Conservation (phyloP, 2,113 vertebrate species). For the Callochromis pleurospilus region DNA sequence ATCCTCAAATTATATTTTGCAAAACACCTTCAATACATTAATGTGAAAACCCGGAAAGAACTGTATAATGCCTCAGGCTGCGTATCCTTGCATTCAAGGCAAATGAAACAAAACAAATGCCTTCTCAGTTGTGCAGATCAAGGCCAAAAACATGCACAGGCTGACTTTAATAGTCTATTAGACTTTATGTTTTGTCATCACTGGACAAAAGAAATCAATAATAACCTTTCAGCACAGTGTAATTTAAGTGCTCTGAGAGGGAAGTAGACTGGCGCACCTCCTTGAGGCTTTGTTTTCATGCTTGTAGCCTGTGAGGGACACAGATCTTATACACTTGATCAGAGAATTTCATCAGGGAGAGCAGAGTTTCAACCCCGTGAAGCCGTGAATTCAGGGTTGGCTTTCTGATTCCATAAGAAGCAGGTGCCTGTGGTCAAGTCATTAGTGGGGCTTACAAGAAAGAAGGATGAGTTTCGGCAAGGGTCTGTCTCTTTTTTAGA, state of each 20-base stretch:
- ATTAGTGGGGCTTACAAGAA: neutral
- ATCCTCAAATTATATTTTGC: neutral
- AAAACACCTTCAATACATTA: neutral
- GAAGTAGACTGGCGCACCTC: neutral
- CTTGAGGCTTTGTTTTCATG: neutral
- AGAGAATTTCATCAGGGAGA: neutral
- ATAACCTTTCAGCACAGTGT: neutral
- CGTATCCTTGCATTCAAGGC: neutral
- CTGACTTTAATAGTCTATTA: neutral
- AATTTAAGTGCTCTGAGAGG: neutral
- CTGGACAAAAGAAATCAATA: neutral
- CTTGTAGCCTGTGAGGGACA: neutral
- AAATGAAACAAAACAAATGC: neutral
- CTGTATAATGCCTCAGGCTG: neutral
- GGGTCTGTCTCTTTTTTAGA: neutral
- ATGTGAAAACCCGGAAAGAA: neutral
- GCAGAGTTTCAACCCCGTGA: neutral
- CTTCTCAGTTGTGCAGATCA: neutral
- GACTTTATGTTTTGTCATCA: neutral
- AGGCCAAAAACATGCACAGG: neutral
- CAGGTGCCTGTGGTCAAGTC: accelerated
- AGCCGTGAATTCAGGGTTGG: neutral
- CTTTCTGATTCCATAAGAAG: neutral
- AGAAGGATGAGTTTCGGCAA: accelerated
- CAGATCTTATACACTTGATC: neutral